phyloP scores from a whole-genome alignment of 2,888 invertebrate species.

The Stenchaetothrips biformis region DNA sequence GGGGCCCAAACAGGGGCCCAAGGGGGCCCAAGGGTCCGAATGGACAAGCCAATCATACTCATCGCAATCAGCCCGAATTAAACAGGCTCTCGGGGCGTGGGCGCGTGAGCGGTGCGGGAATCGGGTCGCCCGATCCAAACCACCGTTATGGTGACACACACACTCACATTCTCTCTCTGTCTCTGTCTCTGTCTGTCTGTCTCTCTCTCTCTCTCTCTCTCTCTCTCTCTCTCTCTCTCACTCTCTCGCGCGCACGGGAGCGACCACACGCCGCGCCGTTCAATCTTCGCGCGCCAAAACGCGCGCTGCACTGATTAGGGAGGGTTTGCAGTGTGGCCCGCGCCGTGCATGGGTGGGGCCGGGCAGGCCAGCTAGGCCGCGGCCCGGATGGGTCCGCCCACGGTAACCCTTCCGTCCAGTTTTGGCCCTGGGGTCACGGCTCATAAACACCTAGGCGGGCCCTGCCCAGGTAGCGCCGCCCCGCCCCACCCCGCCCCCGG shows the following conservation, averaged over 20 bases:
- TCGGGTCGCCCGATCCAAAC: too few species aligned
- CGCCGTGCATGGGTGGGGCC: background rate
- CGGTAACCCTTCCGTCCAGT: background rate
- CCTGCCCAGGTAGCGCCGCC: background rate
- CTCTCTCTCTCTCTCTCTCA: background rate
- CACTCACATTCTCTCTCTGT: background rate
- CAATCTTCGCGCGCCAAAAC: background rate
- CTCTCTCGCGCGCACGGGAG: background rate
- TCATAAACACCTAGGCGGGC: slow-evolving; percentile 16
- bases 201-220: background rate
- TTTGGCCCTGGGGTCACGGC: background rate
- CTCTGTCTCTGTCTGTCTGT: background rate
- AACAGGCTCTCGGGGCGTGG: too few species aligned
- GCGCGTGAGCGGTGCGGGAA: too few species aligned
- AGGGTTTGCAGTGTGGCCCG: background rate
- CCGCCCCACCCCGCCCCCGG: background rate
- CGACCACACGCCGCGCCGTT: background rate
- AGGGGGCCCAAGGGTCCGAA: too few species aligned
- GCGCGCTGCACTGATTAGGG: background rate
- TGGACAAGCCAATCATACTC: too few species aligned
- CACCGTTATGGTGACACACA: background rate
- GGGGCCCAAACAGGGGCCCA: too few species aligned
- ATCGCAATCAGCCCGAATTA: too few species aligned
- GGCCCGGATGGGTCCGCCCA: background rate
- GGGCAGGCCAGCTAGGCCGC: background rate